Evolutionary conservation across 2,113 vertebrate genomes (phyloP).

Genomic region (Bubo scandiacus): DNA sequence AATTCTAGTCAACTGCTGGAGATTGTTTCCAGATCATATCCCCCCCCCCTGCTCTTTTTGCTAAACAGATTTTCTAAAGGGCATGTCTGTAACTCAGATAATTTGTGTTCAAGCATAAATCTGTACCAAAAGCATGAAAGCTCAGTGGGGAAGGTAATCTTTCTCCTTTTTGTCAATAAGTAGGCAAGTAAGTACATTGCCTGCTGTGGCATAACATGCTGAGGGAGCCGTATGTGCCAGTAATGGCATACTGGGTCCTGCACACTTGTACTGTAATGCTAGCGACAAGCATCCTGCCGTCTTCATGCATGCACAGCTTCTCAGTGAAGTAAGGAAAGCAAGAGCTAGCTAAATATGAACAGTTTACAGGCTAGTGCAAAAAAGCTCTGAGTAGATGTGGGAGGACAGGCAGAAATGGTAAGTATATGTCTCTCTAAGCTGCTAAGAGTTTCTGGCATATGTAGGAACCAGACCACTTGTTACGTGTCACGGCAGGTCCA

Average conservation of each 20-base stretch:
- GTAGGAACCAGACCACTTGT: neutral
- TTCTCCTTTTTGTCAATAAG: neutral
- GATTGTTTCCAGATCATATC: constrained; percentile 14
- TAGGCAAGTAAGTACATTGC: neutral
- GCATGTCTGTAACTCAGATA: neutral
- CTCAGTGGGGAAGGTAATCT: neutral
- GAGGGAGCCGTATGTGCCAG: neutral
- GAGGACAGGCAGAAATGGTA: neutral
- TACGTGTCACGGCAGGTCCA: neutral
- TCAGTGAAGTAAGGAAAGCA: neutral
- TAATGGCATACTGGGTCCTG: neutral
- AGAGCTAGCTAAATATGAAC: neutral
- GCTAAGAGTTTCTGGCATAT: neutral
- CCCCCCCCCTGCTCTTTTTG: neutral
- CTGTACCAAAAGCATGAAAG: neutral
- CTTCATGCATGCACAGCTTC: neutral
- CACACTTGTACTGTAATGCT: rapidly evolving
- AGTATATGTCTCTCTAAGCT: neutral
- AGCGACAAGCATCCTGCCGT: neutral
- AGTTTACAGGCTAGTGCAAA: neutral
- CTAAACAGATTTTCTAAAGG: constrained; percentile 21
- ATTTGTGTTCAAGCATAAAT: neutral
- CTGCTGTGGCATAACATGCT: neutral
- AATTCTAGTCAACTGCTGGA: neutral
- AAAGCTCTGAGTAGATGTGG: neutral